A percentile compares a stretch with the other conserved stretches of the same genome.
These are phyloP conservation scores for Dasyprocta punctata DNA, from an alignment of 2,113 vertebrate species.

Conservation along the genomic window DNA sequence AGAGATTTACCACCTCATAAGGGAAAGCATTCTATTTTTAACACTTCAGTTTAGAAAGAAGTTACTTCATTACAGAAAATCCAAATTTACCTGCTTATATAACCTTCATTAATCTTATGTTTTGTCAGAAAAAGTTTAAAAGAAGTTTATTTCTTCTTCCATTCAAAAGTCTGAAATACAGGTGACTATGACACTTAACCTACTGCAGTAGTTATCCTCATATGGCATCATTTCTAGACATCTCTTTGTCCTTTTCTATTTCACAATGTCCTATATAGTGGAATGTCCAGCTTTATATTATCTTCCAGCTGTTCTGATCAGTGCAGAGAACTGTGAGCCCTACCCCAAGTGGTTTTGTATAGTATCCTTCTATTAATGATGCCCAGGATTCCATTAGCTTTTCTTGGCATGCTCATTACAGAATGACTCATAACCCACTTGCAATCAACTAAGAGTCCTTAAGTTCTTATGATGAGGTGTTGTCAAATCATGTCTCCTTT, in stretches of 20 bases:
- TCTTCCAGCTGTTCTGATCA: conserved; percentile 21
- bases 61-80: conserved; percentile 66
- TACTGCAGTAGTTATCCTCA: not conserved
- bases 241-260: conserved; percentile 34
- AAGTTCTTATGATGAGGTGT: conserved; percentile 62
- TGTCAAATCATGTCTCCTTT: conserved; percentile 71
- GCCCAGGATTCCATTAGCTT: conserved; percentile 74
- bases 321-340: conserved; percentile 4
- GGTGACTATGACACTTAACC: not conserved
- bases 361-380: conserved; percentile 61
- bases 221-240: not conserved
- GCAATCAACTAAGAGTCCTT: conserved; percentile 62
- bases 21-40: conserved; percentile 75
- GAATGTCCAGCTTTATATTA: not conserved
- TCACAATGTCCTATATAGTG: not conserved
- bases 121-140: conserved; percentile 58
- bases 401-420: conserved; percentile 72
- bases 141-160: conserved; percentile 9
- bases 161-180: not conserved
- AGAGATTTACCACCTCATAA: conserved; percentile 72
- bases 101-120: conserved; percentile 70
- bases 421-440: conserved; percentile 76
- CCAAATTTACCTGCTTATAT: conserved; percentile 77
- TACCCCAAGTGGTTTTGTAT: not conserved
- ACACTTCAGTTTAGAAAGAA: conserved; percentile 69